Evolutionary conservation across 1,140 invertebrate genomes (phyloP).

Genomic region (Penaeus japonicus): DNA sequence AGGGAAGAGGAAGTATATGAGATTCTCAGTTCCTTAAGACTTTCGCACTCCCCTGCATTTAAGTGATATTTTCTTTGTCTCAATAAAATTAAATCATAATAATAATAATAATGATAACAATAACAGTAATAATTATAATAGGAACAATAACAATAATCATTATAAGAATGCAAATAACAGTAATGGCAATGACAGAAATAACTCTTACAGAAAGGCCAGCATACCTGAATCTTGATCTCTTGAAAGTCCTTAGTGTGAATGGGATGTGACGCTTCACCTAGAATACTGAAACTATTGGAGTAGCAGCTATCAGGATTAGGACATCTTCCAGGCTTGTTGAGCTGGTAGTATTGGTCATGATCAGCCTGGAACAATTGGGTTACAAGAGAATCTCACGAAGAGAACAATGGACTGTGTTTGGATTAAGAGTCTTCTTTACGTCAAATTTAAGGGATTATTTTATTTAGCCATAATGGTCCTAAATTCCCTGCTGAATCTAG

Average conservation of each 20-base stretch:
- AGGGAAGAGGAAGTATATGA: not conserved
- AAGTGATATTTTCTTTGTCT: not conserved
- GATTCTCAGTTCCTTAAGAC: not conserved
- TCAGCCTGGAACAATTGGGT: slow-evolving; percentile 65
- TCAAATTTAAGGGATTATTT: too few species aligned
- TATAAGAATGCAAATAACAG: not conserved
- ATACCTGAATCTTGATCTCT: slow-evolving; percentile 85
- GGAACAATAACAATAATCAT: not conserved
- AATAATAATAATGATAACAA: not conserved
- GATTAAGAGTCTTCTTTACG: too few species aligned
- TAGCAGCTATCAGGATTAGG: slow-evolving; percentile 68
- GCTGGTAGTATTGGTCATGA: slow-evolving; percentile 74
- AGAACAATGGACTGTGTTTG: not conserved
- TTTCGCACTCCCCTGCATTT: slow-evolving; percentile 6
- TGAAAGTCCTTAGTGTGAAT: slow-evolving; percentile 85
- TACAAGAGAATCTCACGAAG: slow-evolving; percentile 17
- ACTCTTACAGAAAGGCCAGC: slow-evolving; percentile 14
- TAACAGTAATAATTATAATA: not conserved
- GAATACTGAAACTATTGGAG: slow-evolving; percentile 64
- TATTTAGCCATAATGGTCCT: too few species aligned
- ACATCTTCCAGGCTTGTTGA: slow-evolving; percentile 72
- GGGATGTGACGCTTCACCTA: slow-evolving; percentile 67
- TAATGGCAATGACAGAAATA: slow-evolving; percentile 34
- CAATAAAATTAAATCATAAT: not conserved
- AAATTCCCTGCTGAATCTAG: too few species aligned